These are phyloP conservation scores for Sterna hirundo DNA, from an alignment of 2,113 vertebrate species.

Conservation along the genomic window DNA sequence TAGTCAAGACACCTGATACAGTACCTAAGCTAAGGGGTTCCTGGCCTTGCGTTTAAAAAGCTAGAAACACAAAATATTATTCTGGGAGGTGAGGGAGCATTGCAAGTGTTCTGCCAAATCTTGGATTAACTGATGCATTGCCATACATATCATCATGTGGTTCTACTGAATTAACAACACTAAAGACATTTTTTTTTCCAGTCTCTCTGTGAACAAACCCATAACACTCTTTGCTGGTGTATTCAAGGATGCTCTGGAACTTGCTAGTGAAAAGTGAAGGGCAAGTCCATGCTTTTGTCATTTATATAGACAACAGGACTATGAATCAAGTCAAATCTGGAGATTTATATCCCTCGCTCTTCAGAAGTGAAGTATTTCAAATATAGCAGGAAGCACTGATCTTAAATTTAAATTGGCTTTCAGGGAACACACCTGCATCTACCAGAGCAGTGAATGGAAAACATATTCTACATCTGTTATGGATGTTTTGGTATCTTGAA, in stretches of 20 bases:
- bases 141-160: neutral
- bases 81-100: neutral
- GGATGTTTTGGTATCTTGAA: neutral
- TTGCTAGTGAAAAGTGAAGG: neutral
- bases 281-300: neutral
- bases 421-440: neutral
- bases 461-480: neutral
- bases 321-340: neutral
- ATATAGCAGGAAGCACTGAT: neutral
- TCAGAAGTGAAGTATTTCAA: neutral
- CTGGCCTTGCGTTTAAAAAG: neutral
- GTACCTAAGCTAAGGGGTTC: neutral
- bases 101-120: neutral
- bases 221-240: neutral
- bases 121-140: neutral
- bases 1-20: neutral
- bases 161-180: neutral
- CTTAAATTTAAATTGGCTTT: neutral
- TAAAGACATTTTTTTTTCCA: neutral
- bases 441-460: neutral
- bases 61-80: neutral
- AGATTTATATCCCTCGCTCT: neutral
- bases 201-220: neutral
- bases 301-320: neutral
- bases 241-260: neutral